Conservation (phyloP, 92 coral and sea anemone genomes). For the Zoanthus sansibaricus region DNA sequence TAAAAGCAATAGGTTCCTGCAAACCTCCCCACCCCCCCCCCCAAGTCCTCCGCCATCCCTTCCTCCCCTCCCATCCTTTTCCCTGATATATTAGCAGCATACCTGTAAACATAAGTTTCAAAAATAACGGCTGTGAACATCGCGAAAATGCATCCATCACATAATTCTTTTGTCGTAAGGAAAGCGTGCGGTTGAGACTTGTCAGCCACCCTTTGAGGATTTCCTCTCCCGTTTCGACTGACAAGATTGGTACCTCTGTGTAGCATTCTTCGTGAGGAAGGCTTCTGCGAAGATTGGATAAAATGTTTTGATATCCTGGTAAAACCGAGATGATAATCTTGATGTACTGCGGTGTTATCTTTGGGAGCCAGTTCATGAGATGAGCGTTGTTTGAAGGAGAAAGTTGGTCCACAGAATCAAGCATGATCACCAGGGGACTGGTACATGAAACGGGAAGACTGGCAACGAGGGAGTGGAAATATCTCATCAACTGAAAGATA, state of each 20-base stretch:
- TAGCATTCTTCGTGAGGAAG: conserved; percentile 73
- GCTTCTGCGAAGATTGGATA: conserved; percentile 80
- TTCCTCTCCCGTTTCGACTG: conserved; percentile 73
- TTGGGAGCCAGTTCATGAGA: conserved; percentile 89
- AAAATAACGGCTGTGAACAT: conserved; percentile 87
- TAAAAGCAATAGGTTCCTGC: too few relatives aligned
- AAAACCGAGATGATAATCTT: conserved; percentile 80
- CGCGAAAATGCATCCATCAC: conserved; percentile 68
- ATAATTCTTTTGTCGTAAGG: conserved; percentile 61
- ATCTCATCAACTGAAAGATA: conserved; percentile 61
- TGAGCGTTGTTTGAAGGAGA: conserved; percentile 83
- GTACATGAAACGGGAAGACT: conserved; percentile 54
- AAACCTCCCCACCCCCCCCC: too few relatives aligned
- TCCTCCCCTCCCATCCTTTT: too few relatives aligned
- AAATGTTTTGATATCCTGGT: conserved; percentile 77
- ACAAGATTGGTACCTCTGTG: conserved; percentile 77
- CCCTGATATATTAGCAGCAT: background rate
- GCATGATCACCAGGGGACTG: conserved; percentile 67
- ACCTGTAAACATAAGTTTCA: conserved; percentile 76
- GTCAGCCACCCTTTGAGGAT: conserved; percentile 83
- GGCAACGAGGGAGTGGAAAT: conserved; percentile 65
- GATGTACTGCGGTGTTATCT: conserved; percentile 56
- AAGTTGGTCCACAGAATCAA: conserved; percentile 87
- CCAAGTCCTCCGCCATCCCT: too few relatives aligned
- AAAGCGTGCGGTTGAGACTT: conserved; percentile 67